phyloP scores from a whole-genome alignment of 2,888 invertebrate species.

The Agrilus mali region DNA sequence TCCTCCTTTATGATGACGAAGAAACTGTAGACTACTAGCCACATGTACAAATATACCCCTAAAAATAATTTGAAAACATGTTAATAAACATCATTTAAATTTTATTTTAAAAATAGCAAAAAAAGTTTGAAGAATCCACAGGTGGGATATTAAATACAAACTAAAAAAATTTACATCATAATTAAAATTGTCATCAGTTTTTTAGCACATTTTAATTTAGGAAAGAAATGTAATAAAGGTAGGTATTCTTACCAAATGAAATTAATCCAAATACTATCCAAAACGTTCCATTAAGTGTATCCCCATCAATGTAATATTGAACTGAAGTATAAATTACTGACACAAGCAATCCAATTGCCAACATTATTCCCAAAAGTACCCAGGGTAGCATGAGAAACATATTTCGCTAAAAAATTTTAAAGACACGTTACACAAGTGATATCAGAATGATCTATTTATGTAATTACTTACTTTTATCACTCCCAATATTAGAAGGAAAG shows the following conservation, averaged over 20 bases:
- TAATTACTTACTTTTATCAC: conserved; percentile 53
- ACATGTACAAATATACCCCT: conserved; percentile 69
- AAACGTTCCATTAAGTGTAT: conserved; percentile 41
- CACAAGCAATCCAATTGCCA: conserved; percentile 63
- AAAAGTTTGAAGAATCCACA: no score
- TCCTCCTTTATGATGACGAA: conserved; percentile 59
- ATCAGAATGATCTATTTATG: background rate
- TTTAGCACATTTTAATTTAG: no score
- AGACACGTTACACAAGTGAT: conserved; percentile 1
- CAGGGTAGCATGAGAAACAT: conserved; percentile 75
- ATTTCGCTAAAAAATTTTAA: conserved; percentile 48
- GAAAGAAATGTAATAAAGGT: background rate
- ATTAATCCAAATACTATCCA: conserved; percentile 51
- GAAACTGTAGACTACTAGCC: conserved; percentile 75
- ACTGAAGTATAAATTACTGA: conserved; percentile 70
- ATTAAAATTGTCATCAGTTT: no score
- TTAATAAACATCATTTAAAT: no score
- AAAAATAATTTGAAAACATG: conserved; percentile 28
- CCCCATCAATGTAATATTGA: conserved; percentile 52
- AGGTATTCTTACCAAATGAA: conserved; percentile 45
- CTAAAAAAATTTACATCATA: no score
- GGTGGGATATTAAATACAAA: no score
- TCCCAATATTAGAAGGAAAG: conserved; percentile 61
- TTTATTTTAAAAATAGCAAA: no score
- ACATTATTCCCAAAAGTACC: conserved; percentile 70